A percentile compares a stretch with the other conserved stretches of the same genome.
Conservation (phyloP, 2,888 invertebrate species). For the Trissoscelio sp. region DNA sequence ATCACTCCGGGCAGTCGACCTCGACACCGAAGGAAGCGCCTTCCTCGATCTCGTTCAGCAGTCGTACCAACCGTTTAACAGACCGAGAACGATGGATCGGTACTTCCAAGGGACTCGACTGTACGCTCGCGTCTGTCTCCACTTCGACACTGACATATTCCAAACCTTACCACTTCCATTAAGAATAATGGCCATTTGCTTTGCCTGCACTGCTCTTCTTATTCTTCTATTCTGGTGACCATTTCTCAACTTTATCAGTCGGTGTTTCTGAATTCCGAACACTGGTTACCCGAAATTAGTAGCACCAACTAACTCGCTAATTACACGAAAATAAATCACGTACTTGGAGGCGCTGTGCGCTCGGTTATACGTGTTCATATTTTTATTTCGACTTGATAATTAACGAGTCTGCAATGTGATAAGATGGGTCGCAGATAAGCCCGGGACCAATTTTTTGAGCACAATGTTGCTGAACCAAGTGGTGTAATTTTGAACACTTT, state of each 20-base stretch:
- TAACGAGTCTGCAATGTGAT: conserved; percentile 46
- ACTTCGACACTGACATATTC: conserved; percentile 68
- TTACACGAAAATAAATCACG: conserved; percentile 52
- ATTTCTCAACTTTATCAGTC: conserved; percentile 60
- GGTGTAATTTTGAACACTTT: conserved; percentile 12
- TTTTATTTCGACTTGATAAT: conserved; percentile 46
- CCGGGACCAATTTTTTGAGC: conserved; percentile 14
- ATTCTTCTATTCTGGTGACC: conserved; percentile 53
- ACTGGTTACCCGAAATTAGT: conserved; percentile 52
- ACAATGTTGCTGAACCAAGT: conserved; percentile 6
- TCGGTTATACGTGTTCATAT: conserved; percentile 54
- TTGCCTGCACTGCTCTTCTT: conserved; percentile 37
- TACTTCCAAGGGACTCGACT: conserved; percentile 62
- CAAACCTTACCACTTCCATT: conserved; percentile 66
- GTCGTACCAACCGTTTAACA: conserved; percentile 69
- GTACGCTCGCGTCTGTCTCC: conserved; percentile 64
- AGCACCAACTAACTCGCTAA: conserved; percentile 55
- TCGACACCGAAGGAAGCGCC: conserved; percentile 72
- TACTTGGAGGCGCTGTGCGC: not conserved
- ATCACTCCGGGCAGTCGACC: conserved; percentile 75
- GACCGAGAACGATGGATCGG: conserved; percentile 68
- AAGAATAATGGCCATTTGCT: conserved; percentile 65
- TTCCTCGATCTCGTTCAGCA: conserved; percentile 70
- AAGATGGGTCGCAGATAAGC: conserved; percentile 54
- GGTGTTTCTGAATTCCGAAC: conserved; percentile 47